These are phyloP conservation scores for Protobothrops mucrosquamatus DNA, from an alignment of 2,113 vertebrate species.

Conservation along the genomic window DNA sequence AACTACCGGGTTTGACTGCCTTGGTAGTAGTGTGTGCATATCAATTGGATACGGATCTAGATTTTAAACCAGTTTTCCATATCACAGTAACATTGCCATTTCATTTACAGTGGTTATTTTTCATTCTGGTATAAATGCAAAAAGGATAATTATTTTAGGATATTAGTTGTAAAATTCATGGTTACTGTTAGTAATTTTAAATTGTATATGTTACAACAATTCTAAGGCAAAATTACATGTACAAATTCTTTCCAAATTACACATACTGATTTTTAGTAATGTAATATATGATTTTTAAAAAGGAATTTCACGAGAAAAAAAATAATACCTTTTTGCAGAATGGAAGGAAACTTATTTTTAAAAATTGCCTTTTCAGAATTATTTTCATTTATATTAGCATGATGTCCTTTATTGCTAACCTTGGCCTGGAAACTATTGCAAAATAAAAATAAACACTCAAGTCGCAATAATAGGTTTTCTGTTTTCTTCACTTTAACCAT, in stretches of 20 bases:
- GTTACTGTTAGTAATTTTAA: conserved; percentile 61
- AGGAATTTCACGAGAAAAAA: conserved; percentile 51
- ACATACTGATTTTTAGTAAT: conserved; percentile 64
- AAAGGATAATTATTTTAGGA: conserved; percentile 63
- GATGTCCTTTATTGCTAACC: conserved; percentile 66
- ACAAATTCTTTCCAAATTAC: conserved; percentile 71
- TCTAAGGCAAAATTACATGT: conserved; percentile 70
- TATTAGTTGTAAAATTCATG: conserved; percentile 65
- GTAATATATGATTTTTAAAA: conserved; percentile 65
- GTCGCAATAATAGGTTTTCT: conserved; percentile 63
- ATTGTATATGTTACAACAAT: conserved; percentile 65
- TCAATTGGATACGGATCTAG: conserved; percentile 44
- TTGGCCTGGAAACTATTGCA: conserved; percentile 62
- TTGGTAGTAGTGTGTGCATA: conserved; percentile 59
- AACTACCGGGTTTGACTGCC: conserved; percentile 56
- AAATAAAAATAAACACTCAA: conserved; percentile 67
- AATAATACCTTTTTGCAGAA: conserved; percentile 53
- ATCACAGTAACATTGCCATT: conserved; percentile 68
- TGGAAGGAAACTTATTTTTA: conserved; percentile 67
- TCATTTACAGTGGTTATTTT: conserved; percentile 74
- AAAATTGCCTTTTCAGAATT: conserved; percentile 39
- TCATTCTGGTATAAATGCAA: conserved; percentile 67
- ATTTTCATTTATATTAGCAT: conserved; percentile 68
- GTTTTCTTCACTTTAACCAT: conserved; percentile 63
- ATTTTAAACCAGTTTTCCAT: conserved; percentile 61